phyloP scores from a whole-genome alignment of 1,140 invertebrate species.

The Anthonomus grandis region DNA sequence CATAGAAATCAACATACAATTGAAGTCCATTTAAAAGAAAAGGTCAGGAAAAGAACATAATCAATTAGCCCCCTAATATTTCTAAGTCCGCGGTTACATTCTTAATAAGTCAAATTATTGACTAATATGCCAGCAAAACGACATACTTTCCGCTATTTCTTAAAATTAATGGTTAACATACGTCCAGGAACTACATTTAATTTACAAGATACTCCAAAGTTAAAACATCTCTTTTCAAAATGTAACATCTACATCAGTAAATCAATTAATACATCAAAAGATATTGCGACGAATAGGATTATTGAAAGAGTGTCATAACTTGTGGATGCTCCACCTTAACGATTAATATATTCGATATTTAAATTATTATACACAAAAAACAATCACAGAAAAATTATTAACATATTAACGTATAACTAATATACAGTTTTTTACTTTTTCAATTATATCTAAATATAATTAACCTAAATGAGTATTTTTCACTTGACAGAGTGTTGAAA shows the following conservation, averaged over 20 bases:
- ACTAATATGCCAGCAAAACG: conserved; percentile 23
- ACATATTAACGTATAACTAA: conserved; percentile 26
- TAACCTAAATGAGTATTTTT: too few relatives aligned
- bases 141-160: conserved; percentile 34
- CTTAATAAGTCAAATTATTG: conserved; percentile 20
- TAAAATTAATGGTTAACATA: conserved; percentile 44
- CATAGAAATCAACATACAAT: neutral
- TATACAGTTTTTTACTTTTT: neutral
- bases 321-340: conserved; percentile 21
- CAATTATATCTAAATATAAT: neutral
- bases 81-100: conserved; percentile 19
- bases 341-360: conserved; percentile 40
- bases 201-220: conserved; percentile 18
- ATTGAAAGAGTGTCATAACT: neutral
- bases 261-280: conserved; percentile 4
- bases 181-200: conserved; percentile 41
- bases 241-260: neutral
- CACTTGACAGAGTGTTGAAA: too few relatives aligned
- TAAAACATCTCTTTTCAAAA: neutral
- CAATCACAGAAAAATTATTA: conserved; percentile 45
- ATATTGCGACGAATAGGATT: neutral
- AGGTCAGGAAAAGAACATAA: neutral
- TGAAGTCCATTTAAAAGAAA: neutral
- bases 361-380: conserved; percentile 42
- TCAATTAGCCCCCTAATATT: conserved; percentile 1